These are phyloP conservation scores for Sebastes miniatus DNA, from an alignment of 2,797 vertebrate genomes.

Conservation along the genomic window DNA sequence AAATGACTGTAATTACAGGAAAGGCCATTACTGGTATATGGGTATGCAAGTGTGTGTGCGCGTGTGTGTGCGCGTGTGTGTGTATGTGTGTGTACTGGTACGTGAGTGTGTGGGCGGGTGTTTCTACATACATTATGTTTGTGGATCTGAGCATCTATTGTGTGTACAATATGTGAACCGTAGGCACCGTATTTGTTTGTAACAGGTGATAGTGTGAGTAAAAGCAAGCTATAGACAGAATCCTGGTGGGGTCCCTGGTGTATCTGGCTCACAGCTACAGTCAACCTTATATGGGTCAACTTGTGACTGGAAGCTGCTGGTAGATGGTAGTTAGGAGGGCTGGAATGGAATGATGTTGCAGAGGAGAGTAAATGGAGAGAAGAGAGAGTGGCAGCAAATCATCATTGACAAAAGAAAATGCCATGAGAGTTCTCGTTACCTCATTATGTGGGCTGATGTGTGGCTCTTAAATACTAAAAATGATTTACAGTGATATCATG, in stretches of 20 bases:
- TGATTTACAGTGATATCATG: background rate
- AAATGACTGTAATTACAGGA: constrained; percentile 93
- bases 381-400: constrained; percentile 1
- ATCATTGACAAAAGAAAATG: constrained; percentile 13
- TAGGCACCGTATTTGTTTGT: background rate
- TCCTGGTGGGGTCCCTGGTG: background rate
- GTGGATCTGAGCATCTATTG: background rate
- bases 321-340: background rate
- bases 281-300: constrained; percentile 47
- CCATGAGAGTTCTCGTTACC: background rate
- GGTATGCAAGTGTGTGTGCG: constrained; percentile 24
- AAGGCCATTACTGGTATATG: constrained; percentile 71
- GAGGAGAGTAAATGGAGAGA: background rate
- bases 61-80: constrained; percentile 8
- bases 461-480: background rate
- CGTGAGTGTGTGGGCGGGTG: background rate
- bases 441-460: background rate
- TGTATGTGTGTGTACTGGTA: constrained; percentile 2
- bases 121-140: constrained; percentile 24
- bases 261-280: constrained; percentile 19
- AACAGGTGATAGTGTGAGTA: background rate
- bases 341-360: background rate
- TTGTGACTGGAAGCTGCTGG: constrained; percentile 31
- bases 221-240: background rate
- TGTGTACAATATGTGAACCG: background rate